Evolutionary conservation across 1,140 invertebrate genomes (phyloP).

Genomic region (Anastrepha obliqua): DNA sequence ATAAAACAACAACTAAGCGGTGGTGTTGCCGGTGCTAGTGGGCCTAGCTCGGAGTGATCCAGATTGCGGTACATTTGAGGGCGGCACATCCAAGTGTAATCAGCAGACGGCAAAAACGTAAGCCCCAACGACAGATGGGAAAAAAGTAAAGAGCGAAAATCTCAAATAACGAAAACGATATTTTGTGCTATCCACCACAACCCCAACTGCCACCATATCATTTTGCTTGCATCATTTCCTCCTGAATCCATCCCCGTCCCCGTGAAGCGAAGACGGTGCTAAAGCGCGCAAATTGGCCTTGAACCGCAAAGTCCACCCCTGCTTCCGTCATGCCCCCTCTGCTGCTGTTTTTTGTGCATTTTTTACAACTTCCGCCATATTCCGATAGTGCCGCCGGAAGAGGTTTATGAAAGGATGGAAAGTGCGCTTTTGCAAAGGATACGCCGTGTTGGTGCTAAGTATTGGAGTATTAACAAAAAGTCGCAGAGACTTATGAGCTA

Average conservation of each 20-base stretch:
- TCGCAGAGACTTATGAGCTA: neutral
- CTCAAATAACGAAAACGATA: neutral
- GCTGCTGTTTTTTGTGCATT: neutral
- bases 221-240: neutral
- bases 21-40: neutral
- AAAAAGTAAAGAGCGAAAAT: constrained; percentile 1
- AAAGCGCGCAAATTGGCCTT: constrained; percentile 28
- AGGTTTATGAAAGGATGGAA: neutral
- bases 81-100: neutral
- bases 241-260: neutral
- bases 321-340: neutral
- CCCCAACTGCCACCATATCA: neutral
- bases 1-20: neutral
- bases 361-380: neutral
- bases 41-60: neutral
- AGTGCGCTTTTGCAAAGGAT: neutral
- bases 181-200: neutral
- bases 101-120: neutral
- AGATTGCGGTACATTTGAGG: neutral
- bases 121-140: neutral
- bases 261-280: neutral
- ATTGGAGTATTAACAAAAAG: neutral
- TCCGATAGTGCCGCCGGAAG: neutral
- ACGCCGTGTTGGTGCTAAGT: neutral
- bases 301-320: neutral